Evolutionary conservation across 1,140 invertebrate species (phyloP).

Genomic region (Temnothorax nylanderi): DNA sequence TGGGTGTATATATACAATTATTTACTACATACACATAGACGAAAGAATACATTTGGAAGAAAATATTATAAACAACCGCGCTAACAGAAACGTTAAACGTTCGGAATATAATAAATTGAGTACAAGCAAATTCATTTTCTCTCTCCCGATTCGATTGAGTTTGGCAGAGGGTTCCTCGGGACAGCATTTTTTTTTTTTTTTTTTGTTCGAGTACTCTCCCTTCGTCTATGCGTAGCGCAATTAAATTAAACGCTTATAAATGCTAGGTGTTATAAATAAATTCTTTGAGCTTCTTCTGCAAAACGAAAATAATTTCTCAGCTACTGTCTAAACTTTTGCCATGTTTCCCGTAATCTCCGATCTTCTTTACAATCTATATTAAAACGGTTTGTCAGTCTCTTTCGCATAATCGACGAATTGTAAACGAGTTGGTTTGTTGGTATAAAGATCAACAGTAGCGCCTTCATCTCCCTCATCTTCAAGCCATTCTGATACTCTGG

Average conservation of each 20-base stretch:
- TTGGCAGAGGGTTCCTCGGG: background rate
- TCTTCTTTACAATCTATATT: slow-evolving; percentile 56
- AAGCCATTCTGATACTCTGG: slow-evolving; percentile 96
- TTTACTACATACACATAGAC: slow-evolving; percentile 79
- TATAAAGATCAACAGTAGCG: slow-evolving; percentile 65
- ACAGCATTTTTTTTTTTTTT: slow-evolving; percentile 1
- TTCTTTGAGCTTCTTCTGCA: slow-evolving; percentile 75
- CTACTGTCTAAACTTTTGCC: slow-evolving; percentile 56
- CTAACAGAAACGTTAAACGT: slow-evolving; percentile 51
- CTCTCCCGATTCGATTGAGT: background rate
- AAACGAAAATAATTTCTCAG: slow-evolving; percentile 57
- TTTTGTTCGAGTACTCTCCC: slow-evolving; percentile 33
- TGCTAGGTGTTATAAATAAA: slow-evolving; percentile 81
- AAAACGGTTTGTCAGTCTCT: slow-evolving; percentile 58
- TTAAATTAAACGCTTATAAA: slow-evolving; percentile 81
- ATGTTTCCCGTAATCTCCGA: slow-evolving; percentile 14
- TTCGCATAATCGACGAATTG: slow-evolving; percentile 50
- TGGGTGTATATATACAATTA: slow-evolving; percentile 81
- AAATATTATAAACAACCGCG: slow-evolving; percentile 46
- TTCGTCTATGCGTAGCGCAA: slow-evolving; percentile 69
- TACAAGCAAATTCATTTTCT: slow-evolving; percentile 61
- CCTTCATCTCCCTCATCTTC: slow-evolving; percentile 78
- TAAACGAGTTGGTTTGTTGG: slow-evolving; percentile 49
- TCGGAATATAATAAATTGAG: slow-evolving; percentile 55
- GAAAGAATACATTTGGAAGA: slow-evolving; percentile 73